phyloP scores from a whole-genome alignment of 2,113 vertebrate species.

The Apodemus speciosus region DNA sequence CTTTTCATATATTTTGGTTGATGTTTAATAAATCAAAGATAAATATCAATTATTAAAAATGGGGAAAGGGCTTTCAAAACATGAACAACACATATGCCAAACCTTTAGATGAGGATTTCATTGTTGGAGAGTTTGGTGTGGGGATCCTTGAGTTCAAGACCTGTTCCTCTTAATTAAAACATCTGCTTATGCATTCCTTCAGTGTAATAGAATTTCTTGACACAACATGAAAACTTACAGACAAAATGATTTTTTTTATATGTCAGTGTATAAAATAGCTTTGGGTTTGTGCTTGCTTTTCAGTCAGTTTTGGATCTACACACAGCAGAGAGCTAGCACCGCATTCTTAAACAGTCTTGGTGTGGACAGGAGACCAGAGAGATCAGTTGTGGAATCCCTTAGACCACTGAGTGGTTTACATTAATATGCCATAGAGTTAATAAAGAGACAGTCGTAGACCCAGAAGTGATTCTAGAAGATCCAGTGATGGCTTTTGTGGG shows the following conservation, averaged over 20 bases:
- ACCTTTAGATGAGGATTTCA: not conserved
- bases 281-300: not conserved
- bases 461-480: not conserved
- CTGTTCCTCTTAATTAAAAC: slow-evolving; percentile 43
- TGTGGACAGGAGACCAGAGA: not conserved
- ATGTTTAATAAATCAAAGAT: slow-evolving; percentile 2
- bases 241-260: not conserved
- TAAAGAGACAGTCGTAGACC: not conserved
- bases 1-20: not conserved
- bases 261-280: not conserved
- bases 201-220: slow-evolving; percentile 4
- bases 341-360: not conserved
- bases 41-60: slow-evolving; percentile 9
- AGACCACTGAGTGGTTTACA: not conserved
- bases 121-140: slow-evolving; percentile 27
- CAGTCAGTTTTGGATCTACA: not conserved
- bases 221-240: not conserved
- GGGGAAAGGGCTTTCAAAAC: slow-evolving; percentile 43
- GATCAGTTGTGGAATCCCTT: not conserved
- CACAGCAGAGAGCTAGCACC: not conserved
- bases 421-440: not conserved
- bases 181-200: slow-evolving; percentile 22
- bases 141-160: not conserved
- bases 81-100: not conserved
- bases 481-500: not conserved